Evolutionary conservation across 2,113 vertebrate genomes (phyloP).

Genomic region (Chloroceryle aenea): DNA sequence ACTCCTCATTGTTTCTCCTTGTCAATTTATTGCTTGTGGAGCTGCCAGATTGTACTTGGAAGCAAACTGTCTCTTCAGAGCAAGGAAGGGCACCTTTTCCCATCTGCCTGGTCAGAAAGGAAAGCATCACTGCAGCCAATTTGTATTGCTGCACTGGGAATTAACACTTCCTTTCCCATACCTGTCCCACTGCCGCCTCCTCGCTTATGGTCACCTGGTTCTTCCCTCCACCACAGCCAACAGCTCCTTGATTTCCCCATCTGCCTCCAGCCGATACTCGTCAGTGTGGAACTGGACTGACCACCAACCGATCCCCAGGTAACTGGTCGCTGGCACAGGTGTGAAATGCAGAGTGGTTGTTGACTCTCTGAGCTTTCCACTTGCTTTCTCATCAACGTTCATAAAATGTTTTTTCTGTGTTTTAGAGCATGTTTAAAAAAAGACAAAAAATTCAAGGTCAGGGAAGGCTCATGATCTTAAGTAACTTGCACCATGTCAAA

Average conservation of each 20-base stretch:
- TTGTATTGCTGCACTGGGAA: not conserved
- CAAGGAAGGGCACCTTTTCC: slow-evolving; percentile 23
- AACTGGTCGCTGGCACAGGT: accelerated
- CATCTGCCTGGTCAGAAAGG: not conserved
- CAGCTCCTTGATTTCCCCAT: not conserved
- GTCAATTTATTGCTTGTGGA: slow-evolving; percentile 19
- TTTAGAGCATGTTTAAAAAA: not conserved
- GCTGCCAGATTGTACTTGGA: slow-evolving; percentile 17
- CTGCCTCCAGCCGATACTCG: not conserved
- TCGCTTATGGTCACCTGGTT: not conserved
- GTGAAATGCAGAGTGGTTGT: not conserved
- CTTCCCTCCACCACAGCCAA: not conserved
- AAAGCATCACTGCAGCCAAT: not conserved
- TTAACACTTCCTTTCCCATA: not conserved
- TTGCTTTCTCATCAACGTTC: not conserved
- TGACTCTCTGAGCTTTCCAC: not conserved
- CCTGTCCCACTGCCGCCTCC: not conserved
- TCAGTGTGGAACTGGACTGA: not conserved
- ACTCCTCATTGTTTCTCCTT: not conserved
- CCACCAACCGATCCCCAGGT: not conserved
- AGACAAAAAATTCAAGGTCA: not conserved
- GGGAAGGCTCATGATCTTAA: slow-evolving; percentile 40
- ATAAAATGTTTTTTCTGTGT: not conserved
- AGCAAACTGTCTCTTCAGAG: not conserved
- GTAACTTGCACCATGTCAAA: slow-evolving; percentile 46